These are phyloP conservation scores for Pristionchus arcanus DNA, from an alignment of 2,888 invertebrate genomes.

Conservation along the genomic window DNA sequence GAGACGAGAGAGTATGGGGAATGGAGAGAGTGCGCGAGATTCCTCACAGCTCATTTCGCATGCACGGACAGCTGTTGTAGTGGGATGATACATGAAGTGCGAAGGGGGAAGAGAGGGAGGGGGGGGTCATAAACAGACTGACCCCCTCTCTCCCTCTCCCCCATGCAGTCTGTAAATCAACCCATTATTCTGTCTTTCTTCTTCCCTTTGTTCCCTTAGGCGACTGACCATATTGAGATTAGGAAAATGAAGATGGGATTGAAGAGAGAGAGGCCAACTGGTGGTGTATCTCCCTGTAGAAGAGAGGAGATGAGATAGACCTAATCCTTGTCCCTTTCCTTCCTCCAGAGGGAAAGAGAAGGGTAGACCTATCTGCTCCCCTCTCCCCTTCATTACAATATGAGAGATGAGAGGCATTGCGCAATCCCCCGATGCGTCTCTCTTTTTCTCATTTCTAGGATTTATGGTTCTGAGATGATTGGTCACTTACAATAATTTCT, in stretches of 20 bases:
- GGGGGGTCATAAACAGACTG: constrained; percentile 32
- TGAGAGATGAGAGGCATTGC: constrained; percentile 7
- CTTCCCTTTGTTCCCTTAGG: constrained; percentile 25
- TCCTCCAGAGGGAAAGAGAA: not conserved
- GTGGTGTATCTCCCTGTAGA: constrained; percentile 24
- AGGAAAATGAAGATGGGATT: constrained; percentile 38
- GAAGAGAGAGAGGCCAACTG: constrained; percentile 21
- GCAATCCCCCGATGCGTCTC: not conserved
- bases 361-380: not conserved
- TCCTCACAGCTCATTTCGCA: constrained; percentile 51
- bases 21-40: constrained; percentile 41
- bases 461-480: not conserved
- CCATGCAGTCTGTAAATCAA: constrained; percentile 35
- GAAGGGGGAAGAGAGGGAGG: not conserved
- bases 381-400: constrained; percentile 37
- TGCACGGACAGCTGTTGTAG: constrained; percentile 50
- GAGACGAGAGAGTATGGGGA: constrained; percentile 26
- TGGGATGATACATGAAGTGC: constrained; percentile 51
- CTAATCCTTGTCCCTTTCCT: not conserved
- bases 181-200: constrained; percentile 14
- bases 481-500: not conserved
- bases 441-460: not conserved
- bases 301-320: not conserved
- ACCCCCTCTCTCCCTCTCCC: not conserved
- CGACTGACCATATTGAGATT: constrained; percentile 39